These are phyloP conservation scores for Columba guinea DNA, from an alignment of 2,797 vertebrate genomes.

Conservation along the genomic window DNA sequence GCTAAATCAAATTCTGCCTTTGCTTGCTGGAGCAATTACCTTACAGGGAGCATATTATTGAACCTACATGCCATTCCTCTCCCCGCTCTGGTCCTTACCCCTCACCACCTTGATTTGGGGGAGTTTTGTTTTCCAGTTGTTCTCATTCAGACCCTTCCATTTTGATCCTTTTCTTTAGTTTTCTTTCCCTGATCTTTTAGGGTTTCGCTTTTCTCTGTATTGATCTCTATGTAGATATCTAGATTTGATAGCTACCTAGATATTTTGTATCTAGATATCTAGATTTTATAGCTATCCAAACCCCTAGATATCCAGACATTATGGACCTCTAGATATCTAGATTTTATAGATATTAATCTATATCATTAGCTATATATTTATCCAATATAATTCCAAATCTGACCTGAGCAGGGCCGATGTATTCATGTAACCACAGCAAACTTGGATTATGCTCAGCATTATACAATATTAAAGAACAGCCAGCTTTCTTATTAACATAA, in stretches of 20 bases:
- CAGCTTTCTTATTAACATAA: background rate
- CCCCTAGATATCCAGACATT: too few relatives aligned
- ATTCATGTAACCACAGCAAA: background rate
- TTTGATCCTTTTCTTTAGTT: background rate
- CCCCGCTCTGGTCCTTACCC: background rate
- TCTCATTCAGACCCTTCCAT: background rate
- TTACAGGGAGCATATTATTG: background rate
- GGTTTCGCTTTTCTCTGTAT: background rate
- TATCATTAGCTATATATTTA: background rate
- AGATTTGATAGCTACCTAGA: too few relatives aligned
- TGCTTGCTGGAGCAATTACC: background rate
- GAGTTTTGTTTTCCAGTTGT: background rate
- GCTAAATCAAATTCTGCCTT: background rate
- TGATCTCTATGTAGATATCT: background rate
- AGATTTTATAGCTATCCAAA: background rate
- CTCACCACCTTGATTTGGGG: background rate
- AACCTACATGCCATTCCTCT: background rate
- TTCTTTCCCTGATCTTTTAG: background rate
- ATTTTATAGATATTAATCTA: background rate
- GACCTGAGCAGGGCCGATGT: background rate
- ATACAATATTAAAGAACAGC: background rate
- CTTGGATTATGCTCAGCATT: background rate
- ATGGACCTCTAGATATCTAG: background rate
- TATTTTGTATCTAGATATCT: background rate
- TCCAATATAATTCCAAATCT: background rate